Evolutionary conservation across 2,113 vertebrate species (phyloP), one percentile per base, ranked within the genome.

Genomic region (Neoarius graeffei): DNA sequence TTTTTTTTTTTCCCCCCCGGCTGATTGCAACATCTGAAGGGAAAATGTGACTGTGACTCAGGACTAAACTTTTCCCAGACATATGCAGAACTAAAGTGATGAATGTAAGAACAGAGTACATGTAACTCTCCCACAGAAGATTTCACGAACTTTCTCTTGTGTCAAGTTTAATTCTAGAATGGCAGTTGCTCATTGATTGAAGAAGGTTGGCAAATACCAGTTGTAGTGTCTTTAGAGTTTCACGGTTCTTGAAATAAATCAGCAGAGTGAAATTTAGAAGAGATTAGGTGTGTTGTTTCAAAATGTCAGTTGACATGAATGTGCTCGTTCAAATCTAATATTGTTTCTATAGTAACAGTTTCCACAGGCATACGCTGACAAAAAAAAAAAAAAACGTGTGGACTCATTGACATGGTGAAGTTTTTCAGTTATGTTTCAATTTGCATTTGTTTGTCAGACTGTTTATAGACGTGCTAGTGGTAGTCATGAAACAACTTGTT

Each of bases 21-120:
- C n/a, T n/a, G 71, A 62, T 85, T 77, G 25, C 85, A 79, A 77
- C 57, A 86, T 86, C 73, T 76, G 57, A n/a, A 25, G 4, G 42
- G 7, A 50, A 74, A 85, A 66, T 35, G 42, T 86, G 84, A 8
- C 52, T 17, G 4, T 73, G 69, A 85, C 27, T 85, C 84, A 85
- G 56, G 25, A 25, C 50, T 59, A 73, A 25, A 42, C 48, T 7
- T 42, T 13, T 54, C 14, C 6, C 14, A 27, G 64, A 13, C 15
- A 9, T 48, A 66, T 3, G 3, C 60, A 27, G 42, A 84, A 54
- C 62, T 67, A 25, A 35, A 4, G n/a, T 23, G 52, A 71, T 13
- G 50, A 27, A 6, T 11, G 25, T 56, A 30, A 56, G 25, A 20
- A 17, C 13, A 54, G 1, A 17, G 14, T 27, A 20, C 1, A n/a